phyloP scores from a whole-genome alignment of 2,797 vertebrate species.

The Spheniscus humboldti region DNA sequence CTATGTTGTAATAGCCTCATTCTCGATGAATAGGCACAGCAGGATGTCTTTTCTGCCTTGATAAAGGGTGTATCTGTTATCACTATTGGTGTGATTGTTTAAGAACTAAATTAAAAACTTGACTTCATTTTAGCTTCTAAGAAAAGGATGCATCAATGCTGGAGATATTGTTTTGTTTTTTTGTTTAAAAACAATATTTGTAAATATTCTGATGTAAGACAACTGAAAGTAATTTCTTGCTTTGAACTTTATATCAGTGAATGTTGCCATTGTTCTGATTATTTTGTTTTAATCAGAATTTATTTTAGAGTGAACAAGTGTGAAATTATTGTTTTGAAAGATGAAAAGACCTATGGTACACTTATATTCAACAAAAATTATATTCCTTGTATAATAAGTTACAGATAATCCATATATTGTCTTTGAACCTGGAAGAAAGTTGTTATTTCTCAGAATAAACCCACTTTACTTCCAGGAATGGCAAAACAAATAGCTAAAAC shows the following conservation, averaged over 20 bases:
- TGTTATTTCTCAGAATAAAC: neutral
- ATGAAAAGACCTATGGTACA: neutral
- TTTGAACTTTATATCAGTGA: neutral
- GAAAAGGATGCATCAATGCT: neutral
- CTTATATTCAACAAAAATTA: neutral
- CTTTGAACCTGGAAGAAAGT: neutral
- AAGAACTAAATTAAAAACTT: conserved; percentile 6
- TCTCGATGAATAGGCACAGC: conserved; percentile 14
- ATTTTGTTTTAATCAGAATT: neutral
- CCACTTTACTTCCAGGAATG: neutral
- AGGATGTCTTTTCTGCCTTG: conserved; percentile 3
- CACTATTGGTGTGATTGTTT: neutral
- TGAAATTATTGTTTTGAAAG: neutral
- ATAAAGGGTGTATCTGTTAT: conserved; percentile 16
- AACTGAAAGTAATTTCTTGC: neutral
- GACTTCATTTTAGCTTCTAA: neutral
- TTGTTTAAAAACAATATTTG: neutral
- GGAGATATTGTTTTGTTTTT: neutral
- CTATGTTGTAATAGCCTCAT: neutral
- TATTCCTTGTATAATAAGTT: neutral
- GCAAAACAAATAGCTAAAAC: neutral
- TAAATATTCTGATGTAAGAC: neutral
- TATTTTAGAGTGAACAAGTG: neutral
- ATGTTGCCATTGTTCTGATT: neutral
- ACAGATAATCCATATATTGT: neutral